Percentiles rank a stretch among this genome's conserved stretches.
Conservation (phyloP, 2,888 invertebrate species). For the Drosophila robusta region DNA sequence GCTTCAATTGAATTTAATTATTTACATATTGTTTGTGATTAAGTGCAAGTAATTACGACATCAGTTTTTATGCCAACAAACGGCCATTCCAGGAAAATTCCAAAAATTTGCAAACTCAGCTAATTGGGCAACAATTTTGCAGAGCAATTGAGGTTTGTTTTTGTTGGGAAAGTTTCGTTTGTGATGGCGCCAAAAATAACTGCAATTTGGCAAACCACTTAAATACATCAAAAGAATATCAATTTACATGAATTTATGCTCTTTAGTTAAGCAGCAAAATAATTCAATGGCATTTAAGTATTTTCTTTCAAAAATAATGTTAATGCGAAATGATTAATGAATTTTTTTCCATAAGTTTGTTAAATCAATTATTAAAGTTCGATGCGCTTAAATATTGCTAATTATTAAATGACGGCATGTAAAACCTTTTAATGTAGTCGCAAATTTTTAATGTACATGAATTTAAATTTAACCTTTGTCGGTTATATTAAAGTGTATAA, state of each 20-base stretch:
- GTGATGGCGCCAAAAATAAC: background rate
- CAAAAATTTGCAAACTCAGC: background rate
- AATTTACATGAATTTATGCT: background rate
- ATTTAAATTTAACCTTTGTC: background rate
- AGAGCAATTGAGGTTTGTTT: background rate
- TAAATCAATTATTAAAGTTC: background rate
- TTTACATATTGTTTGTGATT: conserved; percentile 22
- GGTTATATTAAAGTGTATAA: background rate
- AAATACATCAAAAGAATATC: conserved; percentile 2
- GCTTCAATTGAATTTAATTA: conserved; percentile 13
- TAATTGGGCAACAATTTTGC: background rate
- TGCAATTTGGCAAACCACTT: background rate
- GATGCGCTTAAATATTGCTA: background rate
- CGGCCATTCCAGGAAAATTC: background rate
- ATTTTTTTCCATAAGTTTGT: background rate
- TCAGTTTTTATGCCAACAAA: background rate
- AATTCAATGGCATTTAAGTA: background rate
- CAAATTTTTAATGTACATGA: background rate
- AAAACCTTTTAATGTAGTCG: background rate
- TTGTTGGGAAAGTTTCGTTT: background rate
- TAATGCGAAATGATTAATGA: background rate
- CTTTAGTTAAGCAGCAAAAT: background rate
- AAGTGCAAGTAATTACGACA: conserved; percentile 3
- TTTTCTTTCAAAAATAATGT: background rate
- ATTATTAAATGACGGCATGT: background rate